Percentiles rank a stretch among this genome's conserved stretches.
Conservation (phyloP, 2,113 vertebrate species). For the Rhineura floridana region DNA sequence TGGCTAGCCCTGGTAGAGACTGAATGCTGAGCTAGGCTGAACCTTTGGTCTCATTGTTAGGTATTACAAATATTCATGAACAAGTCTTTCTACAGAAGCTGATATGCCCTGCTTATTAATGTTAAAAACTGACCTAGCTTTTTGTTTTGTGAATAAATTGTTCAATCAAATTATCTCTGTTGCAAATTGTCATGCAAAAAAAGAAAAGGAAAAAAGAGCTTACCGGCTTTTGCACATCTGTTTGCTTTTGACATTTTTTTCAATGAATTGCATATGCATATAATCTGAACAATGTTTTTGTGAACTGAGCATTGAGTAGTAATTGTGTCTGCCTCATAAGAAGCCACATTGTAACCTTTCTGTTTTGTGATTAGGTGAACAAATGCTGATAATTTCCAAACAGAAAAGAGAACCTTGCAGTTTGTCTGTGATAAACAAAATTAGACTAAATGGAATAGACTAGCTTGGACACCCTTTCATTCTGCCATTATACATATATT, state of each 20-base stretch:
- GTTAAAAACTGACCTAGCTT: slow-evolving; percentile 14
- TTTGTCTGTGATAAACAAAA: slow-evolving; percentile 20
- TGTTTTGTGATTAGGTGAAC: slow-evolving; percentile 20
- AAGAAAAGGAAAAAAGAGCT: neutral
- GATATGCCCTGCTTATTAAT: neutral
- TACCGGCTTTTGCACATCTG: neutral
- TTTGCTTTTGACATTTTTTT: neutral
- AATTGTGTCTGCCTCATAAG: slow-evolving; percentile 13
- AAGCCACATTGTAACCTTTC: slow-evolving; percentile 28
- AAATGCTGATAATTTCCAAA: slow-evolving; percentile 26
- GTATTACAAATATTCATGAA: neutral
- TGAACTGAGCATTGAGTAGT: slow-evolving; percentile 7
- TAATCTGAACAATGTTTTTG: neutral
- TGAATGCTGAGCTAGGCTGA: neutral
- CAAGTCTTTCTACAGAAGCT: neutral
- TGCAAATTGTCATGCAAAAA: slow-evolving; percentile 13
- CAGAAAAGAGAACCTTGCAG: neutral
- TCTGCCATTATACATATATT: neutral
- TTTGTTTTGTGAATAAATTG: neutral
- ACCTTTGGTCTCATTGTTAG: neutral
- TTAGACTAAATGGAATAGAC: slow-evolving; percentile 8
- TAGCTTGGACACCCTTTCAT: neutral
- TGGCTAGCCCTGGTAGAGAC: neutral
- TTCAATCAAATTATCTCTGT: slow-evolving; percentile 15
- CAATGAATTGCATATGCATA: slow-evolving; percentile 3